These are phyloP conservation scores for Apotomis capreana DNA, from an alignment of 2,888 invertebrate genomes.

Conservation along the genomic window DNA sequence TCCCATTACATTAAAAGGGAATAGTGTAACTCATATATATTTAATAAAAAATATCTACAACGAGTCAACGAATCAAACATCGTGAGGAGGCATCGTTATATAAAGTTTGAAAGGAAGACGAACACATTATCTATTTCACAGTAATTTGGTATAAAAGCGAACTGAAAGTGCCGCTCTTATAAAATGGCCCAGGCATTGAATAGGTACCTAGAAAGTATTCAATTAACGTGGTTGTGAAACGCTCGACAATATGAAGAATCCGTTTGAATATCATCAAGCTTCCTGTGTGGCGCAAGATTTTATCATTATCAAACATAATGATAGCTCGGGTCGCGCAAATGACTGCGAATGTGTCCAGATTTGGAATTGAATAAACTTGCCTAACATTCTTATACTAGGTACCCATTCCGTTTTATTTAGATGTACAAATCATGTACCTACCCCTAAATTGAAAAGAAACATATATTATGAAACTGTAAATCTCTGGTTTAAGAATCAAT, in stretches of 20 bases:
- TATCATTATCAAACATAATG: slow-evolving; percentile 5
- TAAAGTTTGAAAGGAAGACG: slow-evolving; percentile 1
- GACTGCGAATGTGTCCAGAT: neutral
- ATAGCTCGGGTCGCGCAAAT: neutral
- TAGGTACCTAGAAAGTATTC: slow-evolving; percentile 20
- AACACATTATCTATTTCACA: slow-evolving; percentile 22
- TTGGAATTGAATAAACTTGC: neutral
- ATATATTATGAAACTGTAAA: too few species aligned
- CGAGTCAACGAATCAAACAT: neutral
- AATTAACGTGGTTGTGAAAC: slow-evolving; percentile 3
- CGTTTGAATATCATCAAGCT: neutral
- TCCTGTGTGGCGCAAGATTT: neutral
- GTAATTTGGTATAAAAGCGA: slow-evolving; percentile 11
- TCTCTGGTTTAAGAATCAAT: too few species aligned
- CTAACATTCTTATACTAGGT: too few species aligned
- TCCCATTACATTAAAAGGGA: slow-evolving; percentile 16
- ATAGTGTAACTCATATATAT: slow-evolving; percentile 14
- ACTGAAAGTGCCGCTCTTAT: slow-evolving; percentile 20
- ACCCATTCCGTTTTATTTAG: too few species aligned
- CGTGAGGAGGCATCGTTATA: slow-evolving; percentile 4
- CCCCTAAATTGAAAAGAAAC: too few species aligned
- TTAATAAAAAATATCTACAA: slow-evolving; percentile 18
- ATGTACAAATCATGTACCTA: too few species aligned
- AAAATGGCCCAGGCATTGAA: slow-evolving; percentile 12
- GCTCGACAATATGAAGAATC: slow-evolving; percentile 2